These are phyloP conservation scores for Lasioglossum oenotherae DNA, from an alignment of 2,888 invertebrate genomes.

Conservation along the genomic window DNA sequence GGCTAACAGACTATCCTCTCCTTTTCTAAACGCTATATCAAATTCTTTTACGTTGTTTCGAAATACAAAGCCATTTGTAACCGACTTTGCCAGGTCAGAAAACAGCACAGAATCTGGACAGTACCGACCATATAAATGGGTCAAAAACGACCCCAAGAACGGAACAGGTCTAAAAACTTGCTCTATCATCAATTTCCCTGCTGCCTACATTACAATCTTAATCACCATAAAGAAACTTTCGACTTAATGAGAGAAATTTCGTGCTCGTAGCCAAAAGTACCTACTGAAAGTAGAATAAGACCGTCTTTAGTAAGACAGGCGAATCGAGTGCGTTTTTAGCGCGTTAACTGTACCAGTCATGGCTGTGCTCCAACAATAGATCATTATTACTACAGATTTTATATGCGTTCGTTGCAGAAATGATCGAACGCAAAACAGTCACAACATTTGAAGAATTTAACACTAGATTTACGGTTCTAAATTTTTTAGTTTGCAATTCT, in stretches of 20 bases:
- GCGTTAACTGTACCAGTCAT: not conserved
- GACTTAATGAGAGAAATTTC: conserved; percentile 1
- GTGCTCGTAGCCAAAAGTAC: not conserved
- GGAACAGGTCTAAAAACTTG: not conserved
- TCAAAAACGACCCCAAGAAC: not conserved
- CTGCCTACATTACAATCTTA: not conserved
- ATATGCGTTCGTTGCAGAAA: not conserved
- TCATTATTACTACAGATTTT: not conserved
- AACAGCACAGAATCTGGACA: not conserved
- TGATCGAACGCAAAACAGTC: too few relatives aligned
- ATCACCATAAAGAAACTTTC: conserved; percentile 4
- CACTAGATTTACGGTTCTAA: too few relatives aligned
- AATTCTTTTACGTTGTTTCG: not conserved
- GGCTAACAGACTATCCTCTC: not conserved
- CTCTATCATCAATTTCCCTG: not conserved
- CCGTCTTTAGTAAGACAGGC: not conserved
- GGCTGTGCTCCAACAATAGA: conserved; percentile 1
- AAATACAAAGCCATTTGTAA: not conserved
- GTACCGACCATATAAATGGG: not conserved
- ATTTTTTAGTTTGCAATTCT: too few relatives aligned
- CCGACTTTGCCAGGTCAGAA: not conserved
- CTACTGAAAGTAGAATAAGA: not conserved
- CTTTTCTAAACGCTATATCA: too few relatives aligned
- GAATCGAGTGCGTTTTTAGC: not conserved
- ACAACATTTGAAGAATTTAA: too few relatives aligned